These are phyloP conservation scores for Glyptemys insculpta DNA, from an alignment of 2,797 vertebrate genomes.

Conservation along the genomic window DNA sequence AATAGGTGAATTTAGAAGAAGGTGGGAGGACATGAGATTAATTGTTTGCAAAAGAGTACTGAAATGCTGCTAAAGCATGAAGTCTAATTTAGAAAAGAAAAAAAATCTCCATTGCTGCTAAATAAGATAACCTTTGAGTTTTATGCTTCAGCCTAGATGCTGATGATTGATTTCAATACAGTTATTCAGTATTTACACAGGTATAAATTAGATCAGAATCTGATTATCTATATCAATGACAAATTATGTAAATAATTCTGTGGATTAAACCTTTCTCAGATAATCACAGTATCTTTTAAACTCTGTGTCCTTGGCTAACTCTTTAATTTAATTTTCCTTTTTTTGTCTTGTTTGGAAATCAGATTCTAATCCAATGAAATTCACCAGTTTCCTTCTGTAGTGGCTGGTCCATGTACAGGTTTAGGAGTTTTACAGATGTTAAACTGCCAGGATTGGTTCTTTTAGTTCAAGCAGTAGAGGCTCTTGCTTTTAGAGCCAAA, in stretches of 20 bases:
- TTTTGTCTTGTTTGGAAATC: background rate
- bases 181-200: background rate
- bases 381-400: rapidly evolving
- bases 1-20: background rate
- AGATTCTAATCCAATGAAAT: background rate
- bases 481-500: background rate
- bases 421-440: background rate
- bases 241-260: rapidly evolving
- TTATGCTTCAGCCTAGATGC: background rate
- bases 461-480: background rate
- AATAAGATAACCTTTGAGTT: constrained; percentile 30
- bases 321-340: background rate
- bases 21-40: background rate
- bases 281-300: background rate
- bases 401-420: rapidly evolving
- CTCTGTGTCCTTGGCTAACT: background rate
- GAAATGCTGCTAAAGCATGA: background rate
- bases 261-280: background rate
- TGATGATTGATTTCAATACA: background rate
- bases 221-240: background rate
- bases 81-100: background rate
- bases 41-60: background rate
- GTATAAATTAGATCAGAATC: background rate
- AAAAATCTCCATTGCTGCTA: background rate
- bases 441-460: background rate